Evolutionary conservation across 1,140 invertebrate genomes (phyloP), one percentile per base, ranked within the genome.

Genomic region (Lepidurus arcticus): DNA sequence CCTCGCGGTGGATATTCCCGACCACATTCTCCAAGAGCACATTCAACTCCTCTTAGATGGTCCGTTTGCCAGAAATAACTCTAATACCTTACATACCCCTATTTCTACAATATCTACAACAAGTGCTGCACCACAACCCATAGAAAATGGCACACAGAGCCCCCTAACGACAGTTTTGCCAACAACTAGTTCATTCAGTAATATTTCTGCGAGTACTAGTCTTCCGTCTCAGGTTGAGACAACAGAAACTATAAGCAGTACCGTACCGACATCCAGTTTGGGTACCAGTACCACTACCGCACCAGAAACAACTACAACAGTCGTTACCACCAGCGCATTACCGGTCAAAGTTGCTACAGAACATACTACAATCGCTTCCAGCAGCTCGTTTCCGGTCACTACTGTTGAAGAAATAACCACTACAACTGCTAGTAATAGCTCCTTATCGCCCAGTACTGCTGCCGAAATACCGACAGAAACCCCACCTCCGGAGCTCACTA

Each of bases 1-100:
- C 53, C 16, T 65, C 7, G 53, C 53, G 53, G 92, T 94, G 0
- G 90, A 92, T 81, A 93, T 93, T 83, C 91, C 94, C 21, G 92
- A 94, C 9, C 89, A 92, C 80, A 93, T 92, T 24, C 85, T 94
- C 1, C 91, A 93, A 84, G 91, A 90, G 16, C 93, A 93, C 34
- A 94, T 94, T 82, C 89, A 92, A 80, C 91, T 91, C 76, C 82
- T 94, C 13, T 91, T 92, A 80, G 92, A 93, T 80, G 90, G 77
- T 21, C 43, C 94, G 73, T 90, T 94, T 89, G 82, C 73, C 74
- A 82, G 73, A 73, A 79, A 53, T 77, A 73, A 86, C 86, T 26
- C 75, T 26, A 65, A 73, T 26, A 21, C 42, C 82, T n/a, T 34
- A 77, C 73, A 3, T 44, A 80, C 42, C 11, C 75, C 79, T 43